Conservation (phyloP, 2,797 vertebrate species). For the Pygocentrus nattereri region DNA sequence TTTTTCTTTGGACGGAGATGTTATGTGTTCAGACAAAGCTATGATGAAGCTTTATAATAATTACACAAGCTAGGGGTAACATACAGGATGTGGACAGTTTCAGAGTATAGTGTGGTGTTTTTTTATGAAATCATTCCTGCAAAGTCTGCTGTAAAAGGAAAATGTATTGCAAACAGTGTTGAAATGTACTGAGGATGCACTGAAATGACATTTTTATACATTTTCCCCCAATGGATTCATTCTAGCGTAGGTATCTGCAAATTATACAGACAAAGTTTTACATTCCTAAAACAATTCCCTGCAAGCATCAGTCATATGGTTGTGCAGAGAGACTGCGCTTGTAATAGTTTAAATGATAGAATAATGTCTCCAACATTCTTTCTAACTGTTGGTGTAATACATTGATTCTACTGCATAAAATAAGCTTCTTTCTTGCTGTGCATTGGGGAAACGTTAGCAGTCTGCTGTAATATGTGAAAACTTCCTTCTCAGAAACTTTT, state of each 20-base stretch:
- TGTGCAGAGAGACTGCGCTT: not conserved
- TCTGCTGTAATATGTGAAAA: slow-evolving; percentile 13
- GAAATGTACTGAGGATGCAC: not conserved
- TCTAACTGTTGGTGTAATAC: not conserved
- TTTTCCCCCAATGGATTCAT: not conserved
- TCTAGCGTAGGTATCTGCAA: not conserved
- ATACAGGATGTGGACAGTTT: not conserved
- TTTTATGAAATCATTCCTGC: not conserved
- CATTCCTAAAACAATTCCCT: not conserved
- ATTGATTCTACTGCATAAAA: not conserved
- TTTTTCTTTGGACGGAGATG: too few species aligned
- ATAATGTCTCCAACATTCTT: not conserved
- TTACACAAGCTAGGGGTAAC: not conserved
- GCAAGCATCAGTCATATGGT: slow-evolving; percentile 3
- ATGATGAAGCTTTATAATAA: not conserved
- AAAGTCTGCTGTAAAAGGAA: not conserved
- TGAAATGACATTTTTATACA: slow-evolving; percentile 2
- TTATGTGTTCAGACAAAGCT: not conserved
- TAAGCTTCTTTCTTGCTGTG: not conserved
- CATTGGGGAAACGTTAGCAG: not conserved
- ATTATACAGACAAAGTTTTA: not conserved
- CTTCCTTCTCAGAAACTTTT: not conserved
- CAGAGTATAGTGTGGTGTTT: not conserved
- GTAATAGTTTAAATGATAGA: slow-evolving; percentile 4
- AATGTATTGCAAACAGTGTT: not conserved